Evolutionary conservation across 2,797 vertebrate genomes (phyloP), one percentile per base, ranked within the genome.

Genomic region (Lemur catta): DNA sequence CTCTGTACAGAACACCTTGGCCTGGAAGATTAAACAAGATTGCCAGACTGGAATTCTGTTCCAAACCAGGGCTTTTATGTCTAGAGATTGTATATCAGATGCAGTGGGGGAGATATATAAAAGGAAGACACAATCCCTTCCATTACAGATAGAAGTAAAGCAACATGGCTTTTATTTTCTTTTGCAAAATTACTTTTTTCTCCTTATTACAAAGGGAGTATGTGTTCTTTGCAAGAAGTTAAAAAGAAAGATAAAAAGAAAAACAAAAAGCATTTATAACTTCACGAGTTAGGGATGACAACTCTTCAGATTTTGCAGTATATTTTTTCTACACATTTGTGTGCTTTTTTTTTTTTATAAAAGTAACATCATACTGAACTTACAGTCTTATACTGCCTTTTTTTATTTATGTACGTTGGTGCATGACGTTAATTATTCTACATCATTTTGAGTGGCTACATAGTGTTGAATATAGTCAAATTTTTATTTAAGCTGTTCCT

Each of bases 201-300:
- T 95, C 65, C 86, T 59, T 24, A 33, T 71, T 48, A 84, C 89
- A 91, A 89, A 95, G 89, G 92, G 52, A 69, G 48, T 46, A 0
- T 35, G 61, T 67, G 41, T 92, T 89, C 46, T 97, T 89, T 48
- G n/a, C 14, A 65, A 93, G 94, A 94, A 94, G 78, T 90, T 89
- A 22, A 46, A 46, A 46, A 46, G 92, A 52, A 69, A 97, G 46
- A 61, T 43, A 81, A 84, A 94, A 93, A 86, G 84, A 50, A 78
- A 90, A 91, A 88, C 78, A 55, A 75, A 90, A 91, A 48, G 52
- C 30, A 13, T 50, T 72, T 61, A 82, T 76, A 28, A 84, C 65
- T 96, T 91, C 33, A 71, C 15, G 33, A 41, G 20, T 75, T 38
- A 18, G 65, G 28, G 67, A 48, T 52, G 81, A 61, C 30, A 63